Evolutionary conservation across 1,140 invertebrate genomes (phyloP).

Genomic region (Venturia canescens): DNA sequence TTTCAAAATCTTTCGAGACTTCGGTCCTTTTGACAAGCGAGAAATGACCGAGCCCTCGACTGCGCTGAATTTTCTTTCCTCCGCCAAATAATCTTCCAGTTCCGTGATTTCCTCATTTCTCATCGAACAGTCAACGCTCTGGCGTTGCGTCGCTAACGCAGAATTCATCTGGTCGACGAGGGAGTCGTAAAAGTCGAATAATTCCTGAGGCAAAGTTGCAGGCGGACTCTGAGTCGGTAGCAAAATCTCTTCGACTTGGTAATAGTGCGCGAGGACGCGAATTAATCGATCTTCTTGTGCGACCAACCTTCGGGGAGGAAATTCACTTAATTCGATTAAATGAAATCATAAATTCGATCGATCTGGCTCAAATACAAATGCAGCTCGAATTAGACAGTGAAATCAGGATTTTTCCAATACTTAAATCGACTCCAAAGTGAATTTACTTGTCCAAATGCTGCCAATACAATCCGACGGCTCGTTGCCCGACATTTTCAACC

Average conservation of each 20-base stretch:
- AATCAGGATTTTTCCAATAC: too few relatives aligned
- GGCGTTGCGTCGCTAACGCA: not conserved
- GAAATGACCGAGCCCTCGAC: not conserved
- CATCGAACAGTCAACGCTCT: conserved; percentile 13
- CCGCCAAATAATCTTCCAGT: not conserved
- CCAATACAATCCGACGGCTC: conserved; percentile 73
- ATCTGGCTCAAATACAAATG: too few relatives aligned
- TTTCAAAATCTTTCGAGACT: not conserved
- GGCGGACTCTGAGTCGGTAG: conserved; percentile 61
- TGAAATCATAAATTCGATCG: too few relatives aligned
- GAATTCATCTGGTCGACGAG: conserved; percentile 55
- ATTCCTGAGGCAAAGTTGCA: conserved; percentile 54
- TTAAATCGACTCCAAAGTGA: not conserved
- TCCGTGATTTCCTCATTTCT: conserved; percentile 14
- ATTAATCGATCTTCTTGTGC: conserved; percentile 57
- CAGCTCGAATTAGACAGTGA: too few relatives aligned
- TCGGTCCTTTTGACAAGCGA: not conserved
- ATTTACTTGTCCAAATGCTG: conserved; percentile 73
- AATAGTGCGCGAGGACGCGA: conserved; percentile 63
- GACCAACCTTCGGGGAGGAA: too few relatives aligned
- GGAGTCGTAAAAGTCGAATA: conserved; percentile 62
- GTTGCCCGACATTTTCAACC: conserved; percentile 68
- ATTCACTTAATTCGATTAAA: too few relatives aligned
- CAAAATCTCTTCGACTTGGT: conserved; percentile 62
- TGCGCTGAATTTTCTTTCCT: not conserved